These are phyloP conservation scores for Macrochelys suwanniensis DNA, from an alignment of 2,797 vertebrate genomes.

Conservation along the genomic window DNA sequence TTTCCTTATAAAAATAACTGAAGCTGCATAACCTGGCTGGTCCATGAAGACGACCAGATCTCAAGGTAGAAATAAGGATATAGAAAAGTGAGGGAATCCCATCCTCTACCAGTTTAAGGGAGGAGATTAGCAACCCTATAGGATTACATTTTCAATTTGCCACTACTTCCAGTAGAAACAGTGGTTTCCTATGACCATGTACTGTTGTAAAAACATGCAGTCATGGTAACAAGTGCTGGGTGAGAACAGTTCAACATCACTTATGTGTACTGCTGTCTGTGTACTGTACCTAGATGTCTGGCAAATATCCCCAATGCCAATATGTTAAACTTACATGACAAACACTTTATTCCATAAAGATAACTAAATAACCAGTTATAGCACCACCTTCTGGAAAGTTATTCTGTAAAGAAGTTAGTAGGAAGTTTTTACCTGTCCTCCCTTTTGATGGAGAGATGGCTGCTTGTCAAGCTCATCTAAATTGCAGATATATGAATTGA, in stretches of 20 bases:
- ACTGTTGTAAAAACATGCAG: not conserved
- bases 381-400: not conserved
- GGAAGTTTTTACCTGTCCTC: constrained; percentile 46
- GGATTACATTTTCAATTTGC: not conserved
- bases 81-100: not conserved
- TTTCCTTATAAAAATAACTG: not conserved
- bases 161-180: not conserved
- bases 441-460: not conserved
- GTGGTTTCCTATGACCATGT: not conserved
- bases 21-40: not conserved
- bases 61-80: not conserved
- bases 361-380: not conserved
- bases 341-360: not conserved
- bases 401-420: not conserved
- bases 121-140: not conserved
- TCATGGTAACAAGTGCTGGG: not conserved
- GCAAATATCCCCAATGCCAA: not conserved
- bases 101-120: not conserved
- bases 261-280: not conserved
- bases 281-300: not conserved
- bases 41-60: not conserved
- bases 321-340: not conserved
- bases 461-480: constrained; percentile 68
- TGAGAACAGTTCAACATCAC: not conserved
- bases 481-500: constrained; percentile 84